Evolutionary conservation across 2,888 invertebrate genomes (phyloP), one percentile per base, ranked within the genome.

Genomic region (Ferrisia virgata): DNA sequence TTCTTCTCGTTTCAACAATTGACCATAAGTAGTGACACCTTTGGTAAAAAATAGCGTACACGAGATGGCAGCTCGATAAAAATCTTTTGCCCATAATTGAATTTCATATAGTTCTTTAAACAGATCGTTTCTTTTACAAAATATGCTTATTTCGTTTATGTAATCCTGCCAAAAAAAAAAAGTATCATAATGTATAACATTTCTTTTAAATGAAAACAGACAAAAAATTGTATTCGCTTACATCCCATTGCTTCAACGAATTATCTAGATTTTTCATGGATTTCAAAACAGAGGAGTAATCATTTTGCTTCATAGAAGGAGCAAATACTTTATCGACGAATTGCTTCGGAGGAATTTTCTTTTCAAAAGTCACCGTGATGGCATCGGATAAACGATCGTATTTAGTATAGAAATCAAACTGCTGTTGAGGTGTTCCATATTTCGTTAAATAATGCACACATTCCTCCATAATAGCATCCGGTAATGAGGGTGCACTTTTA

Each of bases 361-460:
- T 93, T 28, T 93, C 92, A 18, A 93, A 89, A 82, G 94, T 92
- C 87, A 94, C 94, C 83, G 91, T 90, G 9, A 95, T 89, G 9
- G 85, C 94, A 82, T 93, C 92, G 6, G 90, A 89, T 86, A 94
- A 89, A 86, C 93, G 92, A 15, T 93, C 92, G 86, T 95, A 93
- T 85, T 92, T 92, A 86, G 95, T 91, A 86, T 93, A 93, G 88
- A 96, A 96, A 85, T 92, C 92, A 82, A 96, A 90, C 84, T 94
- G 91, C 11, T 93, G 93, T 0, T 91, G 89, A 87, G 93, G 93
- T 2, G 93, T 93, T 0, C 96, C 96, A 87, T 96, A 97, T 85
- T 92, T 93, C 2, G 91, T 90, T 2, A 97, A 89, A 88, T 97
- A 97, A 88, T 93, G 95, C 1, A 95, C 88, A 87, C 95, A 95